Evolutionary conservation across 2,888 invertebrate genomes (phyloP).

Genomic region (Perithous albicinctus): DNA sequence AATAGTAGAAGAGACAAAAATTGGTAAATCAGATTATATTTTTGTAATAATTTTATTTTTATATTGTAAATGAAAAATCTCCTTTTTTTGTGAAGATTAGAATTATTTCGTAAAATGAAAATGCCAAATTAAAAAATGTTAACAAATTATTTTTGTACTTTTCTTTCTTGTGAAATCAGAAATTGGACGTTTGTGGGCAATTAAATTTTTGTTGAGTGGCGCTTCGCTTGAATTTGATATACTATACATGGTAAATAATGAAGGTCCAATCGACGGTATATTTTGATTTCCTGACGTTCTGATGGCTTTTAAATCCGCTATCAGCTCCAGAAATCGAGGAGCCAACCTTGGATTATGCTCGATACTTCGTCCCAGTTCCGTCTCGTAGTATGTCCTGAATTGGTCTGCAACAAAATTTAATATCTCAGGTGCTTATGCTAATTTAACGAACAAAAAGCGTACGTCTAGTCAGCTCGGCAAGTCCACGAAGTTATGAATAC

Average conservation of each 20-base stretch:
- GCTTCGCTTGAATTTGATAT: not conserved
- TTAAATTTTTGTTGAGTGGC: no score
- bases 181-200: no score
- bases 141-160: no score
- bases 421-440: slow-evolving; percentile 53
- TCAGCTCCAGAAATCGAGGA: not conserved
- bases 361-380: slow-evolving; percentile 53
- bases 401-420: slow-evolving; percentile 13
- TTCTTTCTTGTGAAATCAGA: no score
- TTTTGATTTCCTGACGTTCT: not conserved
- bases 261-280: not conserved
- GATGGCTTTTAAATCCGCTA: not conserved
- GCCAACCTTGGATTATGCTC: not conserved
- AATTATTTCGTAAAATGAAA: no score
- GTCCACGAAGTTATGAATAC: slow-evolving; percentile 16
- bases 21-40: no score
- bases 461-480: slow-evolving; percentile 19
- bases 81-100: no score
- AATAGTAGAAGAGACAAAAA: no score
- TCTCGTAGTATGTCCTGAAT: slow-evolving; percentile 14
- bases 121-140: no score
- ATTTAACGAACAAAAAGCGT: slow-evolving; percentile 39
- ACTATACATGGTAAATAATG: not conserved
- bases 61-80: no score
- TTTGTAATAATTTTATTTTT: no score